Percentiles rank a stretch among this genome's conserved stretches.
These are phyloP conservation scores for Solea senegalensis DNA, from an alignment of 2,113 vertebrate genomes.

Conservation along the genomic window DNA sequence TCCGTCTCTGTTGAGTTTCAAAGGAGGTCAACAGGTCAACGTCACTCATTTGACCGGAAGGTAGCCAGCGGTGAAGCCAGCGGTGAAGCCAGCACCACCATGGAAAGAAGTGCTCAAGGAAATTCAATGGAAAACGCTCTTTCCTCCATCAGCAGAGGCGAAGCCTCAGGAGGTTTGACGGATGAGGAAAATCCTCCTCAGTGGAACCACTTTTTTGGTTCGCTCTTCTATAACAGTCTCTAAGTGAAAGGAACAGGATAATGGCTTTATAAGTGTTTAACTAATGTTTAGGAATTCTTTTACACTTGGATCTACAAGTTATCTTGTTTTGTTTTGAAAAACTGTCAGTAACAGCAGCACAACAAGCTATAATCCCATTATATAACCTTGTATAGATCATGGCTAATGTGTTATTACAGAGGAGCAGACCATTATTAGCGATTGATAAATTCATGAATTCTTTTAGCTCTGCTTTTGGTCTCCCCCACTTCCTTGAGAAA, in stretches of 20 bases:
- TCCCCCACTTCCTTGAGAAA: too few species aligned
- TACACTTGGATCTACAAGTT: too few species aligned
- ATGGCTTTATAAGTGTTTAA: not conserved
- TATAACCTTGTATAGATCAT: too few species aligned
- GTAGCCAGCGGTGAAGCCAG: conserved; percentile 15
- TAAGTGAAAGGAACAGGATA: conserved; percentile 1
- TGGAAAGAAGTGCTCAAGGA: conserved; percentile 14
- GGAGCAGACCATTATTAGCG: too few species aligned
- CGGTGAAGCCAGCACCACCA: not conserved
- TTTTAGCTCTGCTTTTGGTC: too few species aligned
- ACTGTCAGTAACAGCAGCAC: too few species aligned
- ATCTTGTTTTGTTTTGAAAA: too few species aligned
- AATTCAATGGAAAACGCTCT: conserved; percentile 27
- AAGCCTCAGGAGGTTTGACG: conserved; percentile 12
- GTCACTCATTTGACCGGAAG: conserved; percentile 19
- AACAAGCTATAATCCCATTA: too few species aligned
- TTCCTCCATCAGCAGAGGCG: conserved; percentile 12
- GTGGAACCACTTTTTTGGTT: conserved; percentile 2
- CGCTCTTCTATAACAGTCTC: not conserved
- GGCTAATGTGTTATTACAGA: too few species aligned
- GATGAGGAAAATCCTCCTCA: conserved; percentile 19
- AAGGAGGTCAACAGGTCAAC: conserved; percentile 31
- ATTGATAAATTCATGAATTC: too few species aligned
- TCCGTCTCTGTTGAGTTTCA: not conserved
- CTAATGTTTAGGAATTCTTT: not conserved